Evolutionary conservation across 2,888 invertebrate genomes (phyloP).

Genomic region (Thumatha senex): DNA sequence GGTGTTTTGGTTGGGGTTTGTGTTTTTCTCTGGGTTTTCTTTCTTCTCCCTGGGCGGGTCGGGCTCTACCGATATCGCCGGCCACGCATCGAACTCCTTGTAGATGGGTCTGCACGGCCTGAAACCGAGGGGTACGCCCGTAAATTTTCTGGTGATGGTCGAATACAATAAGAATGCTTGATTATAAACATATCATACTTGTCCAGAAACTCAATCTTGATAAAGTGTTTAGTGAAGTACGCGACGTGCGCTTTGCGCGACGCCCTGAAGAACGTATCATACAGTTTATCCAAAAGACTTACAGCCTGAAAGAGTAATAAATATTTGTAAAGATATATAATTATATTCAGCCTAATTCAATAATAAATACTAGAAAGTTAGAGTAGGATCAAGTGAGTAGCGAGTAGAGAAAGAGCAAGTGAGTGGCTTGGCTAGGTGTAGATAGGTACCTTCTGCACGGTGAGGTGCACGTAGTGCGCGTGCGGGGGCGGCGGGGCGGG

Average conservation of each 20-base stretch:
- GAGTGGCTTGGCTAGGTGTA: background rate
- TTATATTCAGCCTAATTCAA: conserved; percentile 31
- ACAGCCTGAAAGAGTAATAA: conserved; percentile 83
- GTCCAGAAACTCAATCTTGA: conserved; percentile 88
- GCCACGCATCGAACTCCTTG: conserved; percentile 86
- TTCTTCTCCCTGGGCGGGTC: conserved; percentile 67
- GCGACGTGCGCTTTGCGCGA: conserved; percentile 83
- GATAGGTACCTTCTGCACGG: conserved; percentile 66
- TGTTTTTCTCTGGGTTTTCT: conserved; percentile 51
- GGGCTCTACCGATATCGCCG: conserved; percentile 76
- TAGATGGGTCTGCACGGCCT: conserved; percentile 85
- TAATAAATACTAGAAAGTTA: conserved; percentile 31
- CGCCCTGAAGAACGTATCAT: conserved; percentile 80
- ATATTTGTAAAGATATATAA: conserved; percentile 75
- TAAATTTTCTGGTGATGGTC: conserved; percentile 24
- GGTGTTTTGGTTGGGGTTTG: conserved; percentile 43
- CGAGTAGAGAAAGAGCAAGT: conserved; percentile 1
- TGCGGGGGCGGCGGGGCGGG: conserved; percentile 58
- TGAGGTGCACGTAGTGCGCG: conserved; percentile 58
- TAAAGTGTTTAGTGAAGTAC: conserved; percentile 86
- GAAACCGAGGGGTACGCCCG: conserved; percentile 38
- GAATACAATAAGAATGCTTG: conserved; percentile 24
- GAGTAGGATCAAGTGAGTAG: conserved; percentile 18
- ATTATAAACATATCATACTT: conserved; percentile 76
- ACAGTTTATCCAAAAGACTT: conserved; percentile 87